Evolutionary conservation across 2,888 invertebrate genomes (phyloP), one percentile per base, ranked within the genome.

Genomic region (Polydrusus pterygomalis): DNA sequence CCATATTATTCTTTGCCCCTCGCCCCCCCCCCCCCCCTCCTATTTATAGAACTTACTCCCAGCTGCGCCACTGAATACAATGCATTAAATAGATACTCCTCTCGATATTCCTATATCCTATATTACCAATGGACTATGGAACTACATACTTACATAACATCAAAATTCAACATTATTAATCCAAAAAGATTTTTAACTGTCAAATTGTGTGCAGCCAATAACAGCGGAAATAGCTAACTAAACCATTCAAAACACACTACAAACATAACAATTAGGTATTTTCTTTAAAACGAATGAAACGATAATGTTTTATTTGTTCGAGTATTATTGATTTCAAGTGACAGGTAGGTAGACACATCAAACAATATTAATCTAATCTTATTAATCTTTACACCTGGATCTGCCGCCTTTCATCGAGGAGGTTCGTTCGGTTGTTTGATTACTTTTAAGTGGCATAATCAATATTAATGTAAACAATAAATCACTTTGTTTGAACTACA

Each of bases 321-420:
- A 34, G 40, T 64, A 43, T 51, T 13, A 38, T 34, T 13, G 34
- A 70, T 71, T 43, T 71, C 25, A 34, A 56, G 34, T 71, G 71
- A 71, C 64, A 71, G 71, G 64, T 71, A 63, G 64, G 34, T 71
- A 64, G 51, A 71, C 45, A 54, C 71, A 63, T 64, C 64, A 71
- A 71, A 64, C 71, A 63, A 34, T 10, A 7, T 34, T 34, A 34
- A 71, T 71, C 71, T 71, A 71, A 71, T 64, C 71, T 47, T 17
- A 25, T 63, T 71, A 71, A 71, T 71, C 71, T 63, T 40, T 38
- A 49, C 43, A 49, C 64, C 62, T 71, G 62, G 62, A 70, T 70
- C 49, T 70, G 40, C 71, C 71, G 71, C 70, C 63, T 71, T 54
- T 64, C 20, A 71, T 71, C 64, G 64, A 70, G 70, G 34, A 51